These are phyloP conservation scores for Equus przewalskii DNA, from an alignment of 2,113 vertebrate genomes.

Conservation along the genomic window DNA sequence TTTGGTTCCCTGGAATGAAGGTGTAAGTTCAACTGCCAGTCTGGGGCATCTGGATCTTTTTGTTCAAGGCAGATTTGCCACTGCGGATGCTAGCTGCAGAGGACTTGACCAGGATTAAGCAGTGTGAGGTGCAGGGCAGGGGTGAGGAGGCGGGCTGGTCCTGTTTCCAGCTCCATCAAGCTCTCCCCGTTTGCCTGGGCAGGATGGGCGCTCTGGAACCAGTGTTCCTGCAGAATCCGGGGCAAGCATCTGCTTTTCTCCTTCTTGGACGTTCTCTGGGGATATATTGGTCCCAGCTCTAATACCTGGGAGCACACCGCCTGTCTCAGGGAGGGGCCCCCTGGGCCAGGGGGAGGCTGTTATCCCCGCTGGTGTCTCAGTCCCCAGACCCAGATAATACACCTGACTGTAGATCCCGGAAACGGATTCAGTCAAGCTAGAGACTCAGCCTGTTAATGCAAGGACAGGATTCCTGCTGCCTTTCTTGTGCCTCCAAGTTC, in stretches of 20 bases:
- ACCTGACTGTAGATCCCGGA: not conserved
- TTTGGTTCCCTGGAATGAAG: not conserved
- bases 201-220: not conserved
- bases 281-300: not conserved
- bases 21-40: not conserved
- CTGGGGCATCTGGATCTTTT: conserved; percentile 6
- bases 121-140: not conserved
- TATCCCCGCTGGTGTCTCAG: not conserved
- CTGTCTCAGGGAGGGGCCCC: not conserved
- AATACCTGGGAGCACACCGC: not conserved
- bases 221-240: not conserved
- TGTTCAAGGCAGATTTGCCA: not conserved
- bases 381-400: not conserved
- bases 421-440: not conserved
- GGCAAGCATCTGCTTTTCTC: not conserved
- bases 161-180: not conserved
- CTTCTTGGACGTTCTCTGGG: conserved; percentile 17
- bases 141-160: not conserved
- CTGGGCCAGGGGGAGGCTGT: not conserved
- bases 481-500: not conserved
- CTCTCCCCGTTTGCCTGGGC: not conserved
- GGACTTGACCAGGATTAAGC: not conserved
- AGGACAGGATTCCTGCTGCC: not conserved
- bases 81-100: not conserved
- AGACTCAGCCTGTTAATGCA: not conserved